These are phyloP conservation scores for Noctilio leporinus DNA, from an alignment of 2,113 vertebrate species.

Conservation along the genomic window DNA sequence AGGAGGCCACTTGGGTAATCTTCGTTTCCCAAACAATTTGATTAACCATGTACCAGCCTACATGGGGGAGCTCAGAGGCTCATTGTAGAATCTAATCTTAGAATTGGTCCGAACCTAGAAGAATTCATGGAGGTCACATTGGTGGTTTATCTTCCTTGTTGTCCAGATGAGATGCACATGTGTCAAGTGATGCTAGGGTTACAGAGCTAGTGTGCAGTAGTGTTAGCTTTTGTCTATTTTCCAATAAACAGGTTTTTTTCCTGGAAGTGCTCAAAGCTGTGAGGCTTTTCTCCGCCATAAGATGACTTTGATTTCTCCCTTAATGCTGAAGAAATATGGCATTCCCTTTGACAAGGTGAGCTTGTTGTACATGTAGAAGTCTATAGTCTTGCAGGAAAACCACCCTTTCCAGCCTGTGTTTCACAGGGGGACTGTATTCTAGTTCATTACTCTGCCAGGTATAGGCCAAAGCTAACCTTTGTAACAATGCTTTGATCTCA, in stretches of 20 bases:
- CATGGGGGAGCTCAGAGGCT: not conserved
- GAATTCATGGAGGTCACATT: not conserved
- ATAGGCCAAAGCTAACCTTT: not conserved
- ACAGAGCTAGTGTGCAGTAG: not conserved
- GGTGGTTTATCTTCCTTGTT: not conserved
- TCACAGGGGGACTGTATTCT: not conserved
- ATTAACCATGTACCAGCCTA: not conserved
- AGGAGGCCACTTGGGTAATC: not conserved
- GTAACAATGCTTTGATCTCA: not conserved
- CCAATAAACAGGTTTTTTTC: constrained; percentile 91
- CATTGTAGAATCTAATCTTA: not conserved
- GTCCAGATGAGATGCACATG: not conserved
- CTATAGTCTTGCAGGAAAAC: not conserved
- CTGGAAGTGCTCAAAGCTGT: constrained; percentile 96
- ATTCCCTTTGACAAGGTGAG: constrained; percentile 96
- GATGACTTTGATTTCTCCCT: constrained; percentile 98
- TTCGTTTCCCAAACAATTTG: not conserved
- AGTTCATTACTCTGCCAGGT: not conserved
- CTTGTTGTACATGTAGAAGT: not conserved
- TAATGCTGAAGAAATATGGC: constrained; percentile 95
- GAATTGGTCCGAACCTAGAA: not conserved
- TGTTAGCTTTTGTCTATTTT: not conserved
- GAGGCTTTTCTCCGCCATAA: constrained; percentile 98
- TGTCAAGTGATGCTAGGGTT: not conserved
- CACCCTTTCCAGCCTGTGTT: not conserved